Evolutionary conservation across 2,888 invertebrate genomes (phyloP), one percentile per base, ranked within the genome.

Genomic region (Steinernema hermaphroditum): DNA sequence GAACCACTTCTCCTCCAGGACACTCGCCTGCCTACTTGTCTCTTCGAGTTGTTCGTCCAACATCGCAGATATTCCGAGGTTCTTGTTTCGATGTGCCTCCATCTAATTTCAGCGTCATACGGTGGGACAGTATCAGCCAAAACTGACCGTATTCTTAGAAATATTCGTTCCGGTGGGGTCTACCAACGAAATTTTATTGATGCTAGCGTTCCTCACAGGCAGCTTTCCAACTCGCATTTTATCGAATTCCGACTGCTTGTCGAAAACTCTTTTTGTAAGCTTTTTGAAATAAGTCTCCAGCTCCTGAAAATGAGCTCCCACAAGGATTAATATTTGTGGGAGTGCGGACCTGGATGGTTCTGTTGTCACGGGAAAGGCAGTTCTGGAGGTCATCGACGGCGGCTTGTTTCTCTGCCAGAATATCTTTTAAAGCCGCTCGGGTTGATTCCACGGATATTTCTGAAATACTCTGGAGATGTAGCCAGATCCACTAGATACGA

Each of bases 181-280:
- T 2, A 24, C 27, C 16, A 54, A 27, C 14, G 54, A 54, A 2
- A 27, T 24, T 24, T 54, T 54, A 27, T 27, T 27, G 6, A 54
- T 27, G 54, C 54, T 27, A 16, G 6, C 6, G 27, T 27, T 22
- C 2, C 27, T 54, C 27, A 4, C 6, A 22, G 54, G 54, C 54
- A 54, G 27, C 54, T 24, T 54, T 27, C 54, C 54, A 6, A 54
- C 22, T 54, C 54, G 54, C 24, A 54, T 54, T 54, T 54, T 54
- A 16, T 54, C 54, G 16, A 54, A 54, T 24, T 54, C 54, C 2
- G 22, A 27, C 27, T 54, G 54, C 27, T 54, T 54, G 54, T 54
- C 54, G 27, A 54, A 54, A 8, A 54, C 54, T 4, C 54, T 22
- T 24, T 54, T 54, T 54, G 54, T 54, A 6, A 54, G 54, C 27